These are phyloP conservation scores for Onychostruthus taczanowskii DNA, from an alignment of 2,113 vertebrate genomes.

Conservation along the genomic window DNA sequence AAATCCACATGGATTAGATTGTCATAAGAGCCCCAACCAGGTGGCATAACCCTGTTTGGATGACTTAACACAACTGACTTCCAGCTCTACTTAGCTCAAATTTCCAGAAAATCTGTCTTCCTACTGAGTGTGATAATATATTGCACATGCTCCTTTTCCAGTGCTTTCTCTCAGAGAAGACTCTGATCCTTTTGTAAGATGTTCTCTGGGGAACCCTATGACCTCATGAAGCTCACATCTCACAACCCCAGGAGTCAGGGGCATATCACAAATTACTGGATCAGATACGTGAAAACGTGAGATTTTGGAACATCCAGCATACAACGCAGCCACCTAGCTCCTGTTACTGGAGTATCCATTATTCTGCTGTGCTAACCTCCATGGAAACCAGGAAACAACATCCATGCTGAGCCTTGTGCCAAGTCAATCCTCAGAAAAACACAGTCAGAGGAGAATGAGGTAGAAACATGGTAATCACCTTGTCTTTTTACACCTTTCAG, in stretches of 20 bases:
- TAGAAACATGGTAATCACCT: background rate
- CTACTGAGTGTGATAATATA: background rate
- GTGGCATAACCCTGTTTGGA: constrained; percentile 6
- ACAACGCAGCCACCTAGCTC: background rate
- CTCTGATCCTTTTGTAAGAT: background rate
- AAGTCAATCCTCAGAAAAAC: background rate
- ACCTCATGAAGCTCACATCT: background rate
- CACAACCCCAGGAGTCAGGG: background rate
- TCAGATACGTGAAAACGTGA: background rate
- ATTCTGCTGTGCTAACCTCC: background rate
- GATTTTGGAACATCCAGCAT: background rate
- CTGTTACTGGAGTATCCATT: background rate
- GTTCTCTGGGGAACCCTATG: background rate
- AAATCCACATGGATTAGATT: background rate
- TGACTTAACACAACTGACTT: constrained; percentile 7
- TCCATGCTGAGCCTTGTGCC: background rate
- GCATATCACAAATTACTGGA: background rate
- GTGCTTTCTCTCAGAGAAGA: background rate
- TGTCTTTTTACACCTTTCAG: background rate
- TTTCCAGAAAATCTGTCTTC: constrained; percentile 32
- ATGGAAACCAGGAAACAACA: background rate
- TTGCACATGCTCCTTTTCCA: background rate
- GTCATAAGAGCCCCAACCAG: background rate
- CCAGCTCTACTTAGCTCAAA: constrained; percentile 6
- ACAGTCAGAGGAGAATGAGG: background rate